These are phyloP conservation scores for Actinemys pallida DNA, from an alignment of 2,113 vertebrate species.

Conservation along the genomic window DNA sequence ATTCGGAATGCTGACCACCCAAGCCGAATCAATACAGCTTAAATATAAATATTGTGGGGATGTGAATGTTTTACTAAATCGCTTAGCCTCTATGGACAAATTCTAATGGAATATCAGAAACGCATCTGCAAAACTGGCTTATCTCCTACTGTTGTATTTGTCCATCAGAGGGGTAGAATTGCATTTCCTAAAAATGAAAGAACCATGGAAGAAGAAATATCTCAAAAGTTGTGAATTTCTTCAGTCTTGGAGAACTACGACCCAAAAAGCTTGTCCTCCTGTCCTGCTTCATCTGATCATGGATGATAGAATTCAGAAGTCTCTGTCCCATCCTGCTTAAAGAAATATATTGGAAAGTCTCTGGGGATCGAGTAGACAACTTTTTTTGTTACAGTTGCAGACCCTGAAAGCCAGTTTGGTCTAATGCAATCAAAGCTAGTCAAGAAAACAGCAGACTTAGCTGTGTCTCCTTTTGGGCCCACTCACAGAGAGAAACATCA, in stretches of 20 bases:
- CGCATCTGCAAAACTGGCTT: neutral
- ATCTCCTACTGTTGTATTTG: neutral
- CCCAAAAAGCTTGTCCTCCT: neutral
- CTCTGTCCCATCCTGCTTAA: neutral
- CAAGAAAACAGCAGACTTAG: too few species aligned
- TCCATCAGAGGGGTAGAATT: neutral
- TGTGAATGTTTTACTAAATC: too few species aligned
- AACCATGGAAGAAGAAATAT: neutral
- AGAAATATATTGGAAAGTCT: neutral
- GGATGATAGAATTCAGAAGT: neutral
- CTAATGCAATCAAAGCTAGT: too few species aligned
- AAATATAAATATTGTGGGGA: too few species aligned
- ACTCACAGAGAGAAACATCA: too few species aligned
- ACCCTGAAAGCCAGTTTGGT: too few species aligned
- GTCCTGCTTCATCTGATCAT: neutral
- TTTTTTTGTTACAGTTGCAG: too few species aligned
- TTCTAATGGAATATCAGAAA: neutral
- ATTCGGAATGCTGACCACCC: neutral
- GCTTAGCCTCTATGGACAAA: too few species aligned
- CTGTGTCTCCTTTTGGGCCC: too few species aligned
- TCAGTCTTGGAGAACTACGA: neutral
- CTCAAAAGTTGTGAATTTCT: neutral
- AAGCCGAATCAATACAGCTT: neutral
- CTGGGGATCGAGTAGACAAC: too few species aligned
- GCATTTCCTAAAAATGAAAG: neutral